phyloP scores from a whole-genome alignment of 2,113 vertebrate species.

The Ciconia stormi region DNA sequence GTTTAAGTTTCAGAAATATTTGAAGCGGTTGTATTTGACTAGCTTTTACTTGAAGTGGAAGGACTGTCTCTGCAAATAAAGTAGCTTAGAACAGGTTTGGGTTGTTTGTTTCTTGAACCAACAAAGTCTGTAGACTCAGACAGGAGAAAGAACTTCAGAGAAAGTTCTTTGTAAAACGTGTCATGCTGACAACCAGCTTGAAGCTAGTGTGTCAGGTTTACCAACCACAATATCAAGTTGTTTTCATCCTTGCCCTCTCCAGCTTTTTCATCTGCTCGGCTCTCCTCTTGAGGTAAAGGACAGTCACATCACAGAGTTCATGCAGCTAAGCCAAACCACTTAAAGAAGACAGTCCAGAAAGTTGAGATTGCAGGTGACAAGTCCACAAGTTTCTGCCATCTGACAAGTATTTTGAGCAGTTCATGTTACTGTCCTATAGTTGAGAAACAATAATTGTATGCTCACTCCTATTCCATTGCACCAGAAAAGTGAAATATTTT shows the following conservation, averaged over 20 bases:
- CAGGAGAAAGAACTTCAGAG: neutral
- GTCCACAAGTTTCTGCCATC: neutral
- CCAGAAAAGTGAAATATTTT: neutral
- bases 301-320: neutral
- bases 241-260: neutral
- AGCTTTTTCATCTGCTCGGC: neutral
- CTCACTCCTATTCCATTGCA: neutral
- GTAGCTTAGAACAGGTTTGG: neutral
- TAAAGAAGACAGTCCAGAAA: neutral
- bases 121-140: neutral
- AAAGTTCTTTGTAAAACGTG: neutral
- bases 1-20: neutral
- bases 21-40: neutral
- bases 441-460: neutral
- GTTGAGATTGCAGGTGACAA: neutral
- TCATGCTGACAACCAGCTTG: neutral
- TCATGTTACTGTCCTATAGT: neutral
- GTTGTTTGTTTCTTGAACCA: neutral
- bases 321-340: neutral
- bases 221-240: neutral
- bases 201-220: neutral
- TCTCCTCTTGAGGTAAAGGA: neutral
- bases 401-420: neutral
- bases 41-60: neutral
- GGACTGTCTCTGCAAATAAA: neutral